Base-by-base conservation (phyloP, 2,888 invertebrate genomes). In the Tholera decimalis region DNA sequence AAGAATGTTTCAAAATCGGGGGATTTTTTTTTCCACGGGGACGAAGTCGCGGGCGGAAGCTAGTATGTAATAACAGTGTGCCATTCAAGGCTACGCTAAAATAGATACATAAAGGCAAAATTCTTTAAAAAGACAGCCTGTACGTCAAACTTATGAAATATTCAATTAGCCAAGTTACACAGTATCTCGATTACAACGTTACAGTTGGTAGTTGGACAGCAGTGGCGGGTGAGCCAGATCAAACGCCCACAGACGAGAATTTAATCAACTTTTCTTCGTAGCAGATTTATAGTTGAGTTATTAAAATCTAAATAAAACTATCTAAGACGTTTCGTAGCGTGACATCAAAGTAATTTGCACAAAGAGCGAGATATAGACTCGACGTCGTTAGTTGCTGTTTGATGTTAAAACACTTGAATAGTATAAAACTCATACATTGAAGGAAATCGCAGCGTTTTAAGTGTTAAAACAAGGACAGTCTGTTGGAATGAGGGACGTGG, bases 261-360 rank as follows among this genome's bases (percentile, higher is more conserved):
- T 59, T 62, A 56, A 62, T 75, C 41, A 51, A 68, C 55, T 44
- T 54, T 64, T 44, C 49, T 66, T 57, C 44, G 6, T 37, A 73
- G 41, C n/a, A 22, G 41, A 58, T 61, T 58, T 75, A 43, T 59
- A 60, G 53, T 51, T 9, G 58, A 56, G 49, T 69, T 75, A 75
- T 62, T 75, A 75, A 69, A 68, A 61, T 75, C n/a, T 39, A 61
- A 57, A 74, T 73, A 74, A 57, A 68, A 74, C 47, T 60, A 74
- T 53, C 51, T 56, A 18, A 57, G 46, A 60, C 53, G 26, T 67
- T 74, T 74, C 28, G 49, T 28, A 56, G 43, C 58, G 58, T 60
- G 59, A 58, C 54, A 75, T 75, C 62, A 75, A 69, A 75, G 76
- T 44, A 37, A 50, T 47, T 57, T 55, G 20, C 50, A 58, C 60